Conservation (phyloP, 2,113 vertebrate species). For the Marcusenius ussheri region DNA sequence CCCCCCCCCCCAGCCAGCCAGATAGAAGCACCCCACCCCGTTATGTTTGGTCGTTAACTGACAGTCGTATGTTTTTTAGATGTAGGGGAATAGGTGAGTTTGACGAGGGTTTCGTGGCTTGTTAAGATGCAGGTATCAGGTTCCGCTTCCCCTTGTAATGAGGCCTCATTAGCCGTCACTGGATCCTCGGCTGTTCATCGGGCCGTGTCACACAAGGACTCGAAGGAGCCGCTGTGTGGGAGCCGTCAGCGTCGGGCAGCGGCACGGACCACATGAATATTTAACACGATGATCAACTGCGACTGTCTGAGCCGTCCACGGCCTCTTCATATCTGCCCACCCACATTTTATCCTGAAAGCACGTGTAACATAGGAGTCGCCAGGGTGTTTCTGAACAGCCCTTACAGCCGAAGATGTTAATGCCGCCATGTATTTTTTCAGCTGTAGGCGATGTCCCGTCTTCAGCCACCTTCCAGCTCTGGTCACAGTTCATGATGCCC, state of each 20-base stretch:
- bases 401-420: background rate
- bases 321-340: background rate
- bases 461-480: background rate
- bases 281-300: background rate
- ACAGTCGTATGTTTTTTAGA: background rate
- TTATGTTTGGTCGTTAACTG: background rate
- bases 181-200: background rate
- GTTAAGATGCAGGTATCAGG: constrained; percentile 6
- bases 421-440: background rate
- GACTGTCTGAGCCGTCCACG: background rate
- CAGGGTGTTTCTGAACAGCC: background rate
- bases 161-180: constrained; percentile 26
- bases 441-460: background rate
- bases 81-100: background rate
- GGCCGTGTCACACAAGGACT: background rate
- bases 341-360: background rate
- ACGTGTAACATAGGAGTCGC: background rate
- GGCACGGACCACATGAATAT: background rate
- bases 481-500: background rate
- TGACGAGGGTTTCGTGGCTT: background rate
- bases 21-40: background rate
- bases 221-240: background rate
- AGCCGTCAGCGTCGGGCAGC: background rate
- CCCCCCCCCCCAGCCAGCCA: background rate
- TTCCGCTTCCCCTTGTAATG: constrained; percentile 27